Evolutionary conservation across 1,140 invertebrate species (phyloP), one percentile per base, ranked within the genome.

Genomic region (Lethocerus indicus): DNA sequence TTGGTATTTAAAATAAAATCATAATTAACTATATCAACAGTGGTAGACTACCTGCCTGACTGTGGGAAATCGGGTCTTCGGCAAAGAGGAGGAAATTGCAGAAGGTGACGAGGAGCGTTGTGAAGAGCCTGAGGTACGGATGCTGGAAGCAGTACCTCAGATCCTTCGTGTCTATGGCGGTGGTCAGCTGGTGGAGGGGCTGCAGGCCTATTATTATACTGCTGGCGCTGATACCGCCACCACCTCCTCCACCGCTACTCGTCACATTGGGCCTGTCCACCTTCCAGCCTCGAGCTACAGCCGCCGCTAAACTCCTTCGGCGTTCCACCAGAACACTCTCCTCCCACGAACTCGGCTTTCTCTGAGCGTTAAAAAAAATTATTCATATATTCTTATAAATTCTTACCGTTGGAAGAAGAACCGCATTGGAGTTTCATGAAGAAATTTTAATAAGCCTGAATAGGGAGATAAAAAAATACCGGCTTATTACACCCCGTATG

Each of bases 61-160:
- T 72, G 59, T 74, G 71, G 0, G 71, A 71, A 13, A 74, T 65
- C n/a, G 72, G 72, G 58, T 74, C 72, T 54, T 74, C 71, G 18
- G 71, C 71, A 60, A 74, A 74, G 12, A 74, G 67, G 21, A 73
- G 60, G 56, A 74, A 73, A 58, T 74, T 73, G 55, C 70, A 73
- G 55, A 74, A 69, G 20, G 70, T 71, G 13, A 73, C 70, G 54
- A 72, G 64, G 54, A 72, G 72, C 2, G 69, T 68, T 29, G 72
- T 61, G 55, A 70, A 65, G 1, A 73, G 57, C 7, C 72, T 58
- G 21, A 66, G 58, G 54, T 71, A 74, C 5, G 72, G 72, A 59
- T 74, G 71, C 58, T 74, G 72, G 58, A 74, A 73, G 55, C 69
- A 71, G 58, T 72, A 73, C 29, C 66, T 57, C 2, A 67, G 56